Evolutionary conservation across 2,797 vertebrate genomes (phyloP).

Genomic region (Lithobates sylvaticus): DNA sequence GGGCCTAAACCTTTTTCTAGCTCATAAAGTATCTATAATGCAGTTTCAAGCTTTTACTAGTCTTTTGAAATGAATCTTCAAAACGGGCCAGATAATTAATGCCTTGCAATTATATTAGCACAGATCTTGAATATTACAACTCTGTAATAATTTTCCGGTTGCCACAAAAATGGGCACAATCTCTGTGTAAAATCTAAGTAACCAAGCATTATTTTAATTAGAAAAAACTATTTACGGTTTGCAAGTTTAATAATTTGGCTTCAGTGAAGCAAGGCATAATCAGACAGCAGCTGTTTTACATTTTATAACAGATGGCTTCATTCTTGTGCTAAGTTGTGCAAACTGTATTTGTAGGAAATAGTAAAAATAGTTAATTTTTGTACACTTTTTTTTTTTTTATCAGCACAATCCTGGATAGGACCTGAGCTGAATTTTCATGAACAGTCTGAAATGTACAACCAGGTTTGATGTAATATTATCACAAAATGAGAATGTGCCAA

Average conservation of each 20-base stretch:
- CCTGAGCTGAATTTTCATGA: neutral
- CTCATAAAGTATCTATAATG: neutral
- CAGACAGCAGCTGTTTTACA: slow-evolving; percentile 65
- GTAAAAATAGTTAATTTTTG: neutral
- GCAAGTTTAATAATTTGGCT: slow-evolving; percentile 66
- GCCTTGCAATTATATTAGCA: slow-evolving; percentile 14
- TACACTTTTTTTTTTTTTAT: neutral
- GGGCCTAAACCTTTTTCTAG: too few species aligned
- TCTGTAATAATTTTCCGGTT: slow-evolving; percentile 20
- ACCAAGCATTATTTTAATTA: slow-evolving; percentile 59
- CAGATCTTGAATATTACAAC: neutral
- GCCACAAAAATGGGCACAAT: slow-evolving; percentile 16
- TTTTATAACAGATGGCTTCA: slow-evolving; percentile 65
- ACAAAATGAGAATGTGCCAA: neutral
- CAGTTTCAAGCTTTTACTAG: neutral
- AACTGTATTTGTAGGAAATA: slow-evolving; percentile 33
- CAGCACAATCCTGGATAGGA: neutral
- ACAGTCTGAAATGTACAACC: neutral
- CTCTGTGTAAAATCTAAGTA: slow-evolving; percentile 41
- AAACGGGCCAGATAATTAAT: neutral
- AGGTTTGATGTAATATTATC: neutral
- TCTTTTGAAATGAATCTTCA: neutral
- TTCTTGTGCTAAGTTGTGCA: slow-evolving; percentile 61
- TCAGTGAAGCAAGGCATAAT: slow-evolving; percentile 57
- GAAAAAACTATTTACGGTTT: slow-evolving; percentile 64